These are phyloP conservation scores for Heliconius aoede DNA, from an alignment of 2,888 invertebrate genomes.

Conservation along the genomic window DNA sequence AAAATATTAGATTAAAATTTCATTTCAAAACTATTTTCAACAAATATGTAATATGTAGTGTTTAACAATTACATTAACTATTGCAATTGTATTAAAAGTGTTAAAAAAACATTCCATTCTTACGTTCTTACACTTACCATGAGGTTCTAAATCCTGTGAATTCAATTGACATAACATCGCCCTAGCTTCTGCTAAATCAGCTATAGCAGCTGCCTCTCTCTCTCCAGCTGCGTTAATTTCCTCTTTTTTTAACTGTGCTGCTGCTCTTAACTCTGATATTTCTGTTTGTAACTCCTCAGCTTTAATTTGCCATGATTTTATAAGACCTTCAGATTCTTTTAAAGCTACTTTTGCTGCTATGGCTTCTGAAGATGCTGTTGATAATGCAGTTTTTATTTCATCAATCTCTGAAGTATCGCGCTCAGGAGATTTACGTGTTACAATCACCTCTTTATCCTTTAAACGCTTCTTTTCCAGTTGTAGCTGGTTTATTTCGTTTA, in stretches of 20 bases:
- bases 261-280: conserved; percentile 66
- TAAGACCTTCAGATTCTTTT: conserved; percentile 64
- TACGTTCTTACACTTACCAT: conserved; percentile 57
- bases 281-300: conserved; percentile 68
- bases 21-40: neutral
- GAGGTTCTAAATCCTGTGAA: conserved; percentile 68
- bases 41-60: neutral
- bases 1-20: neutral
- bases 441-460: conserved; percentile 67
- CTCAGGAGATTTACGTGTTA: conserved; percentile 61
- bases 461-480: conserved; percentile 65
- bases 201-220: conserved; percentile 67
- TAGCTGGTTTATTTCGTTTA: conserved; percentile 64
- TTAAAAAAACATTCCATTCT: neutral
- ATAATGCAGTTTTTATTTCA: conserved; percentile 62
- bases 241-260: conserved; percentile 68
- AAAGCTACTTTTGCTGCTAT: conserved; percentile 62
- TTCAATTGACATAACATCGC: conserved; percentile 72
- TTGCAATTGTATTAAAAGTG: neutral
- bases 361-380: conserved; percentile 62
- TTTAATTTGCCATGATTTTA: conserved; percentile 66
- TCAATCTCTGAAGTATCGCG: conserved; percentile 70
- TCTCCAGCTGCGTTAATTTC: conserved; percentile 68
- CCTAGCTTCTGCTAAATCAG: conserved; percentile 71
- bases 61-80: neutral